Base-by-base conservation (phyloP, 1,140 invertebrate species). In the Leptoteleia sp. region DNA sequence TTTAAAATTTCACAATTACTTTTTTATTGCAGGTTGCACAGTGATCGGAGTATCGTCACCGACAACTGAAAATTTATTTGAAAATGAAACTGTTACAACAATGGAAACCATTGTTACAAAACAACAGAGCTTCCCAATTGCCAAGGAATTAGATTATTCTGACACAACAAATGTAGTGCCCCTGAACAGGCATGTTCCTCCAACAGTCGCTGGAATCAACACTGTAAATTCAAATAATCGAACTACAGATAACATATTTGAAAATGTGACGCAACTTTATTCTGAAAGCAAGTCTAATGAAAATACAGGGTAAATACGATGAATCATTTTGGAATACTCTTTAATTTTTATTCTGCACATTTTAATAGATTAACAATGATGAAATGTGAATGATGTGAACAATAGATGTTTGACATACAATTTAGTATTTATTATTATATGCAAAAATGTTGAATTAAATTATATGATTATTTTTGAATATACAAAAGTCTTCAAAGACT, bases 101-200 rank as follows among this genome's bases (percentile, higher is more conserved):
- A 1, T 40, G 19, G 59, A 73, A 48, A 54, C 27, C 22, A 27
- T 13, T 13, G 12, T 17, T 11, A 27, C 40, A 12, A 62, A 33
- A 54, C 35, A 64, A 55, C 50, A 64, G 70, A 64, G 70, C 70
- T 73, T 73, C 70, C 70, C 40, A 50, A 64, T 16, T 73, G 19
- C 59, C 33, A 73, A 64, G 35, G 47, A 48, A 48, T 52, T 57
- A 54, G 42, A 25, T 59, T 40, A 48, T 57, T 48, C 29, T 17
- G 7, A 48, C 35, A 16, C 33, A 57, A 73, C 57, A 38, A 45
- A 9, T 55, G 37, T 42, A 31, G 40, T 35, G 16, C 40, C 43
- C 22, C 11, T 40, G 7, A 59, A 42, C 8, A 64, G 62, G 15
- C 4, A 55, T 1, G 0, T 1, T 42, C 13, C 45, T 33, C 33